Percentiles rank a stretch among this genome's conserved stretches.
Conservation (phyloP, 64 coral and sea anemone species). For the Platygyra sinensis region DNA sequence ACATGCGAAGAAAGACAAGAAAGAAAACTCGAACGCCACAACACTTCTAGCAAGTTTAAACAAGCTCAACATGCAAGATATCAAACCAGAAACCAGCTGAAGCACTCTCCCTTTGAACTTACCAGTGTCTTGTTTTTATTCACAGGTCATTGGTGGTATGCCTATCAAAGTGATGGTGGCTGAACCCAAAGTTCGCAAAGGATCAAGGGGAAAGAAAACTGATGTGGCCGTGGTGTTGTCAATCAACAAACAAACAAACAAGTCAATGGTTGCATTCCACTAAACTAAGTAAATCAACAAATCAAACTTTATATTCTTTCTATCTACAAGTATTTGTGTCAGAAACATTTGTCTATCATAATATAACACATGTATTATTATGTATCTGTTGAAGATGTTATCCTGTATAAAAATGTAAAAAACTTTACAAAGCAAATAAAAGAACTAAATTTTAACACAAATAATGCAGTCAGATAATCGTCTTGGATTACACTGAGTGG, state of each 20-base stretch:
- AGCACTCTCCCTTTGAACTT: background rate
- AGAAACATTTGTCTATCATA: too few relatives aligned
- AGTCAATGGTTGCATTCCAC: too few relatives aligned
- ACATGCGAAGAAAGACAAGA: too few relatives aligned
- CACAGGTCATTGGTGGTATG: conserved; percentile 64
- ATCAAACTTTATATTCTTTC: too few relatives aligned
- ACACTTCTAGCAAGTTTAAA: too few relatives aligned
- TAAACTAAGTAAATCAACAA: too few relatives aligned
- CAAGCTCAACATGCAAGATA: too few relatives aligned
- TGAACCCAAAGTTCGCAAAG: conserved; percentile 64
- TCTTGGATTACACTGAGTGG: background rate
- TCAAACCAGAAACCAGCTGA: too few relatives aligned
- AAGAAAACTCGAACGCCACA: too few relatives aligned
- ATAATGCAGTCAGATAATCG: background rate
- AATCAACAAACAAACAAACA: background rate
- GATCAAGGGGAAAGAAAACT: conserved; percentile 42
- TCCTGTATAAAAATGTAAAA: background rate
- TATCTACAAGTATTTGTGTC: too few relatives aligned
- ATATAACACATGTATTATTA: too few relatives aligned
- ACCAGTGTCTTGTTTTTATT: background rate
- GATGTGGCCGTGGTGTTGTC: background rate
- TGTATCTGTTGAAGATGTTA: background rate
- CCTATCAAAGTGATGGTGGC: conserved; percentile 81
- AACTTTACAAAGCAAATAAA: conserved; percentile 2
- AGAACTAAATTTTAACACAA: background rate